Evolutionary conservation across 2,113 vertebrate species (phyloP).

Genomic region (Puntigrus tetrazona): DNA sequence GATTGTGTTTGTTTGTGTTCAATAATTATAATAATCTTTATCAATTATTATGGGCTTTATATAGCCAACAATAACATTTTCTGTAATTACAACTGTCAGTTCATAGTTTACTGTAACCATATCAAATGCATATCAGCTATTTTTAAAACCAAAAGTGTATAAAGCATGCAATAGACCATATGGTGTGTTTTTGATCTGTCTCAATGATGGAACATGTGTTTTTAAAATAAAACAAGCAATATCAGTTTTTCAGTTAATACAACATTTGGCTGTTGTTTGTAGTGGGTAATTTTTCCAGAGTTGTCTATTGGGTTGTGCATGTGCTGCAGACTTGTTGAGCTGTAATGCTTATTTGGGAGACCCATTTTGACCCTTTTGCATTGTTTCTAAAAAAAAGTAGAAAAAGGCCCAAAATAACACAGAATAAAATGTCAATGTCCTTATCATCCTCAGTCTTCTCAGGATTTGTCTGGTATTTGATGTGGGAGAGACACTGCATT

Average conservation of each 20-base stretch:
- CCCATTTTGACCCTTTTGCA: not conserved
- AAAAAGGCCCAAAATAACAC: not conserved
- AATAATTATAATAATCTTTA: not conserved
- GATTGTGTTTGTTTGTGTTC: not conserved
- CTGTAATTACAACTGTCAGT: not conserved
- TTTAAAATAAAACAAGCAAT: not conserved
- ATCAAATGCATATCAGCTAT: not conserved
- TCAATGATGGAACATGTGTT: not conserved
- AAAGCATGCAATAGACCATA: not conserved
- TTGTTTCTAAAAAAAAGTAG: not conserved
- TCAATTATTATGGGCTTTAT: not conserved
- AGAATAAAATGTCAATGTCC: not conserved
- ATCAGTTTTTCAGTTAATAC: not conserved
- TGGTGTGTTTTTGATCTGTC: not conserved
- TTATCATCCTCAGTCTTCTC: constrained; percentile 57
- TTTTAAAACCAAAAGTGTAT: not conserved
- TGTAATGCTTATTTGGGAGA: not conserved
- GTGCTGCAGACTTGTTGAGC: not conserved
- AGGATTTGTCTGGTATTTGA: constrained; percentile 84
- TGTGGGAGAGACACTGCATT: constrained; percentile 83
- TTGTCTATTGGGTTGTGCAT: not conserved
- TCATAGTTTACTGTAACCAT: not conserved
- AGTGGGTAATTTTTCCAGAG: not conserved
- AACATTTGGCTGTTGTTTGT: not conserved
- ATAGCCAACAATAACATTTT: not conserved